Base-by-base conservation (phyloP, 2,797 vertebrate species). In the Takifugu rubripes region DNA sequence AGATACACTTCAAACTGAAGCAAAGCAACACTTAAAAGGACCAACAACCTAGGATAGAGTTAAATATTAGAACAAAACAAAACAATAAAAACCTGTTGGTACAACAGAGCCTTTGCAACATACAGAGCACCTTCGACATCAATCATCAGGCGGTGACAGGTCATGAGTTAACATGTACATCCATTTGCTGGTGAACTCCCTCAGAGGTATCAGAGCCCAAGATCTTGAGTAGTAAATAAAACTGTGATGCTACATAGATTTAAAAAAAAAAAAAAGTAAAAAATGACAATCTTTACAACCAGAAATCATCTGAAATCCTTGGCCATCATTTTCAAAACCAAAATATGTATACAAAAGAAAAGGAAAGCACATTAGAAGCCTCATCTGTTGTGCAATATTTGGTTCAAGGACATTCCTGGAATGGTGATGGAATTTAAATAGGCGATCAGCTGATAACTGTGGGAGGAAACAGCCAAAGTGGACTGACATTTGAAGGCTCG, bases 1-100 rank as follows among this genome's bases (percentile, higher is more conserved):
- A 91, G 86, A 90, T 93, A 92, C 92, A 93, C 91, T 92, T 93
- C 90, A 93, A 93, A 93, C 85, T 87, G 88, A 94, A 90, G 92
- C 91, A 92, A 93, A 93, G 92, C 92, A 86, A 93, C 91, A 93
- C 89, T 90, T 90, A 92, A 86, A 92, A 91, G 6, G 87, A 81
- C 84, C 85, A 90, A 89, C 85, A 85, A 84, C 84, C 88, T 83
- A 87, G 85, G 81, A 88, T 62, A 79, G 74, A 75, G 77, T 84
- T 84, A 92, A 88, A 78, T 73, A 77, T 75, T 84, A 84, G 92
- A 88, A 91, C 90, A 91, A 85, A 62, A 87, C 6, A 80, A 86
- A 78, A 90, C 83, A 82, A 78, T 87, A 86, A 86, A 76, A 62
- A 89, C 80, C 83, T 75, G 84, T 86, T 84, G 88, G 84, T 87